phyloP scores from a whole-genome alignment of 2,888 invertebrate species.

The Andrena hattorfiana region DNA sequence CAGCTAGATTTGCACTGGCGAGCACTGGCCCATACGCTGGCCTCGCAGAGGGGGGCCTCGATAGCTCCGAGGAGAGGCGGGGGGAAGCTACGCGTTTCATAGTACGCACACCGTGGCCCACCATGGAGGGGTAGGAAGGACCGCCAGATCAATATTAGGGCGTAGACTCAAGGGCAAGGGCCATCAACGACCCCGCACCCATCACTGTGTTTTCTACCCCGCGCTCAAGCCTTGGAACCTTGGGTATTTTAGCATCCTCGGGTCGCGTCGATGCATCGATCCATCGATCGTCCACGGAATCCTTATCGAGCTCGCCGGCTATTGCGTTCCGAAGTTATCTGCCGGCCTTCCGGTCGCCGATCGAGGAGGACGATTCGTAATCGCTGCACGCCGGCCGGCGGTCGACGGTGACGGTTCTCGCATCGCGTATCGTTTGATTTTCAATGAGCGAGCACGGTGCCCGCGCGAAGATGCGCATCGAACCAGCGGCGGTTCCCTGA shows the following conservation, averaged over 20 bases:
- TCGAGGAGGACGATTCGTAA: slow-evolving; percentile 38
- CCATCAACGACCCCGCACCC: slow-evolving; percentile 61
- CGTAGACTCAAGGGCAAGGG: slow-evolving; percentile 82
- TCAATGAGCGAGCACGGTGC: background rate
- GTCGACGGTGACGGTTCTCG: slow-evolving; percentile 10
- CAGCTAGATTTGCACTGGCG: slow-evolving; percentile 80
- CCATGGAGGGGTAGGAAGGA: slow-evolving; percentile 74
- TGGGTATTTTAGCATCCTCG: slow-evolving; percentile 31
- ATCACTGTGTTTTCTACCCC: background rate
- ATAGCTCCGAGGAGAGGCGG: slow-evolving; percentile 54
- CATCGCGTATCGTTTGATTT: slow-evolving; percentile 10
- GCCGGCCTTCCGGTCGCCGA: slow-evolving; percentile 42
- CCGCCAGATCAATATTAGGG: slow-evolving; percentile 82
- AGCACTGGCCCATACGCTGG: slow-evolving; percentile 77
- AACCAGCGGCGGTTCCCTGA: background rate
- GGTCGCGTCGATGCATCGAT: slow-evolving; percentile 29
- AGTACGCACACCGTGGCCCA: slow-evolving; percentile 67
- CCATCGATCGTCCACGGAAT: slow-evolving; percentile 48
- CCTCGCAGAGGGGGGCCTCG: slow-evolving; percentile 56
- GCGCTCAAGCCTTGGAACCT: slow-evolving; percentile 18
- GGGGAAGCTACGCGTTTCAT: slow-evolving; percentile 71
- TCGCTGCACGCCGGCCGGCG: slow-evolving; percentile 22
- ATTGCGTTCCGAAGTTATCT: slow-evolving; percentile 55
- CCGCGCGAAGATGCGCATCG: background rate
- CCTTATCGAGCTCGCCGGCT: slow-evolving; percentile 52